A percentile compares a stretch with the other conserved stretches of the same genome.
Conservation (phyloP, 2,888 invertebrate species). For the Pterostichus madidus region DNA sequence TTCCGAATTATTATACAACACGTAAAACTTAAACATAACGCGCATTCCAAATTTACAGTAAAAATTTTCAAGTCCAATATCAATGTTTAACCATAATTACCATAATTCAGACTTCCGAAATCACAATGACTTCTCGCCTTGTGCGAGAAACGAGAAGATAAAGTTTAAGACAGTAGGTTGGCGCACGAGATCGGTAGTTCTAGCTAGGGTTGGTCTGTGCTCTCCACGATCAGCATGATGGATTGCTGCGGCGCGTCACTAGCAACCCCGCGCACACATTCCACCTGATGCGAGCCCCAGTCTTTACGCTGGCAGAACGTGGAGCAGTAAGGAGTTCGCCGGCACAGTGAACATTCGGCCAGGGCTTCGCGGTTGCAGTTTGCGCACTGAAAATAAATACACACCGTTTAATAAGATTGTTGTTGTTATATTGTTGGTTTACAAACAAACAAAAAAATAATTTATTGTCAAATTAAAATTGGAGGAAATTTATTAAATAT, state of each 20-base stretch:
- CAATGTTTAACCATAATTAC: background rate
- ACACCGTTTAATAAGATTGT: background rate
- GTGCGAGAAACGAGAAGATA: constrained; percentile 16
- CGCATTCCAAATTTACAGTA: constrained; percentile 29
- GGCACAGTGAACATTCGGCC: constrained; percentile 92
- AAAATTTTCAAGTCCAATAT: constrained; percentile 43
- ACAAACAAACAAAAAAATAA: too few relatives aligned
- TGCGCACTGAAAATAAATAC: constrained; percentile 83
- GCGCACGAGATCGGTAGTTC: background rate
- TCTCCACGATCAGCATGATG: constrained; percentile 92
- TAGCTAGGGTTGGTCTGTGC: constrained; percentile 81
- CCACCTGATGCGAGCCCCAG: constrained; percentile 92
- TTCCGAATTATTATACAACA: too few relatives aligned
- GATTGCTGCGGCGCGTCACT: constrained; percentile 83
- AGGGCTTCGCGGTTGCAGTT: constrained; percentile 93
- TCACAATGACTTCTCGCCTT: constrained; percentile 31
- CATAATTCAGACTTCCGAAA: constrained; percentile 52
- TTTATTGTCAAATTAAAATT: too few relatives aligned
- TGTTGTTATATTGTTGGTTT: too few relatives aligned
- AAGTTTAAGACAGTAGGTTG: constrained; percentile 25
- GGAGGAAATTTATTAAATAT: too few relatives aligned
- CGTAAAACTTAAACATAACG: constrained; percentile 9
- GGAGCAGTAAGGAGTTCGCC: constrained; percentile 92
- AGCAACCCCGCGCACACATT: constrained; percentile 86
- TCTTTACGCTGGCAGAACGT: constrained; percentile 94